phyloP scores from a whole-genome alignment of 2,113 vertebrate species.

The Eurystomus gularis region DNA sequence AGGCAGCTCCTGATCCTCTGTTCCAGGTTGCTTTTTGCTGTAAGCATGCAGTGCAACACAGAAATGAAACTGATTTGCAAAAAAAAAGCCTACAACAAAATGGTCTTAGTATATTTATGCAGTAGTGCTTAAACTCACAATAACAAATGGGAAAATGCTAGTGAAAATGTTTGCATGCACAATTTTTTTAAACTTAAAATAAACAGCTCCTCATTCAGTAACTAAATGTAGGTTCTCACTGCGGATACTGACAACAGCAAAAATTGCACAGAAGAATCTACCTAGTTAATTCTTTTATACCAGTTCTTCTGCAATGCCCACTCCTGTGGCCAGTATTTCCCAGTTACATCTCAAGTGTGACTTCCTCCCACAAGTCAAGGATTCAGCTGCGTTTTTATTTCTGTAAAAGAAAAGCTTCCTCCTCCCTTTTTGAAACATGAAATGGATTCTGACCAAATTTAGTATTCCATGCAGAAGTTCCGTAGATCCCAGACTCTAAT shows the following conservation, averaged over 20 bases:
- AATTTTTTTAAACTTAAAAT: neutral
- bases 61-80: neutral
- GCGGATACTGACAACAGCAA: neutral
- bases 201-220: neutral
- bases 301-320: neutral
- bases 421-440: neutral
- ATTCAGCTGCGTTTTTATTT: neutral
- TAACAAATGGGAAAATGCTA: neutral
- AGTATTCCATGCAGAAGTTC: neutral
- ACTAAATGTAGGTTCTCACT: neutral
- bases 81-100: conserved; percentile 1
- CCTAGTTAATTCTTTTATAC: neutral
- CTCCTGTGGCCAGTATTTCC: neutral
- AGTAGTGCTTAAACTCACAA: neutral
- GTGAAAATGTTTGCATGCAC: neutral
- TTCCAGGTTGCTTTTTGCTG: neutral
- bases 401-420: neutral
- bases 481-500: neutral
- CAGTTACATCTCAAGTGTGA: neutral
- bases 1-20: neutral
- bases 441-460: neutral
- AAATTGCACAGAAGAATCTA: neutral
- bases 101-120: neutral
- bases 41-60: neutral
- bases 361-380: neutral